These are phyloP conservation scores for Nemurella pictetii DNA, from an alignment of 2,888 invertebrate species.

Conservation along the genomic window DNA sequence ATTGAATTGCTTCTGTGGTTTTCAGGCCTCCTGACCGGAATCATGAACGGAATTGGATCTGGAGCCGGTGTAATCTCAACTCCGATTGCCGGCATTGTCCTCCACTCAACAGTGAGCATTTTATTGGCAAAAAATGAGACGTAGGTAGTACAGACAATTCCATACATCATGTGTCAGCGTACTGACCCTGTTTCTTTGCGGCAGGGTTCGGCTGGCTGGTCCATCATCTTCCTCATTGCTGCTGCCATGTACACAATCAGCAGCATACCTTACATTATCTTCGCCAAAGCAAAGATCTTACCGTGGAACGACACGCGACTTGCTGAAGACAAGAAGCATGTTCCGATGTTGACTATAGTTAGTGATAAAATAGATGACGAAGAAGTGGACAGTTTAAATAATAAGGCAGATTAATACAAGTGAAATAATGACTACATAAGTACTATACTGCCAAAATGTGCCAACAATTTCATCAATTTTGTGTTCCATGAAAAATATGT, in stretches of 20 bases:
- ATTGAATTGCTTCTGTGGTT: too few relatives aligned
- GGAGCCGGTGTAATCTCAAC: slow-evolving; percentile 42
- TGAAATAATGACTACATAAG: not conserved
- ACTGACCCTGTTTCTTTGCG: not conserved
- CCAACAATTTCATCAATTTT: not conserved
- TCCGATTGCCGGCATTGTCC: slow-evolving; percentile 42
- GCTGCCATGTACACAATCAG: slow-evolving; percentile 40
- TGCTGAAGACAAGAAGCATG: not conserved
- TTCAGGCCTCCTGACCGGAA: slow-evolving; percentile 43
- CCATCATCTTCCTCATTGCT: slow-evolving; percentile 41
- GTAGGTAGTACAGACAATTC: not conserved
- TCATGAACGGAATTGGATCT: slow-evolving; percentile 43
- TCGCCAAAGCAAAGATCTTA: slow-evolving; percentile 39
- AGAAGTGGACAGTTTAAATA: not conserved
- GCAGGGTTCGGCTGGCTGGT: slow-evolving; percentile 42
- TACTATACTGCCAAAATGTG: not conserved
- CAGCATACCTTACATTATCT: slow-evolving; percentile 41
- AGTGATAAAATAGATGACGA: not conserved
- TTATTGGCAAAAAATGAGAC: not conserved
- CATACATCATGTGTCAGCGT: not conserved
- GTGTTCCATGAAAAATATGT: not conserved
- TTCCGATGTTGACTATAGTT: not conserved
- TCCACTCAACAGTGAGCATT: not conserved
- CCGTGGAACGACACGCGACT: slow-evolving; percentile 41
- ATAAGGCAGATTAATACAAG: not conserved